phyloP scores from a whole-genome alignment of 2,113 vertebrate genomes.

The Anarrhichthys ocellatus region DNA sequence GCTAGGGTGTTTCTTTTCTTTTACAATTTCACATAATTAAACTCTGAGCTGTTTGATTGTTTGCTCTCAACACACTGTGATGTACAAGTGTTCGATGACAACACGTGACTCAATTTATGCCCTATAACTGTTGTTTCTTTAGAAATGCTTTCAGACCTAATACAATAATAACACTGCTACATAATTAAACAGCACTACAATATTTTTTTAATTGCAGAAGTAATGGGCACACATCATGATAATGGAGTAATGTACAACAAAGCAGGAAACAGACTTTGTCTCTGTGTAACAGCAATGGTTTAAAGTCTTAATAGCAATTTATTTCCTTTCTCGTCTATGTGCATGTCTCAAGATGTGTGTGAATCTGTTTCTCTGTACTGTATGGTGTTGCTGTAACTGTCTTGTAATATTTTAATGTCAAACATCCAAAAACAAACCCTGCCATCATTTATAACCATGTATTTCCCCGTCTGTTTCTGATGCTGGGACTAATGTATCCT shows the following conservation, averaged over 20 bases:
- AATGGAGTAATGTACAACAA: neutral
- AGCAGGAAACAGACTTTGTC: neutral
- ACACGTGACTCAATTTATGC: neutral
- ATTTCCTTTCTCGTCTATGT: neutral
- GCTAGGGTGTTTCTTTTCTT: neutral
- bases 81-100: neutral
- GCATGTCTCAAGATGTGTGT: neutral
- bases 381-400: neutral
- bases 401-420: neutral
- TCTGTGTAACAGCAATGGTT: neutral
- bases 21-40: neutral
- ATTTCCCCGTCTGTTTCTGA: neutral
- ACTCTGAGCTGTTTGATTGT: neutral
- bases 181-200: constrained; percentile 19
- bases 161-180: neutral
- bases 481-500: neutral
- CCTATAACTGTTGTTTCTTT: neutral
- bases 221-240: constrained; percentile 10
- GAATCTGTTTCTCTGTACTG: neutral
- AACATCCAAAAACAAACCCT: neutral
- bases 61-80: neutral
- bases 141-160: constrained; percentile 26
- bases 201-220: neutral
- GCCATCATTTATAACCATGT: neutral
- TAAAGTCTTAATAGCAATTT: neutral